Conservation (phyloP, 2,797 vertebrate genomes). For the Phyllotis vaccarum region DNA sequence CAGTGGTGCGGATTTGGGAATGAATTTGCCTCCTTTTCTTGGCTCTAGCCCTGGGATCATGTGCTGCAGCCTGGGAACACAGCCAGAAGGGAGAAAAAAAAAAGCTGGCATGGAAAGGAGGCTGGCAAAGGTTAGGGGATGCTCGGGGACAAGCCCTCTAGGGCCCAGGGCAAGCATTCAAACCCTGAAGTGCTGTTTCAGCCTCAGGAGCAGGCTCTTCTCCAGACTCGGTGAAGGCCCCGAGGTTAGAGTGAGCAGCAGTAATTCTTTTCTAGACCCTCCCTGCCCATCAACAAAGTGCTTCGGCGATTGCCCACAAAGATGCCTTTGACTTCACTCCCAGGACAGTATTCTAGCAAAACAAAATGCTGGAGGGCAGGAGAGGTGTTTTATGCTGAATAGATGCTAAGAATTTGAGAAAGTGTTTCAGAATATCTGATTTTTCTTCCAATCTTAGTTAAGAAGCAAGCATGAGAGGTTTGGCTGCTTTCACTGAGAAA, state of each 20-base stretch:
- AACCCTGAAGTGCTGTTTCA: background rate
- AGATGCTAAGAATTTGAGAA: conserved; percentile 33
- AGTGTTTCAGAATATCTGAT: background rate
- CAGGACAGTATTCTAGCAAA: background rate
- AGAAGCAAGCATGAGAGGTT: background rate
- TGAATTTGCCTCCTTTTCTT: background rate
- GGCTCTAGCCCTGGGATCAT: conserved; percentile 7
- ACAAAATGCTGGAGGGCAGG: background rate
- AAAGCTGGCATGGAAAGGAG: background rate
- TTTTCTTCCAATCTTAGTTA: background rate
- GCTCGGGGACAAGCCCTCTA: background rate
- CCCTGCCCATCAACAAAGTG: background rate
- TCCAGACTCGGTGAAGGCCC: background rate
- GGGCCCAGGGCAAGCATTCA: background rate
- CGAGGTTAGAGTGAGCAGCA: background rate
- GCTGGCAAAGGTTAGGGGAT: background rate
- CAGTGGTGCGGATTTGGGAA: background rate
- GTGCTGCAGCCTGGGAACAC: background rate
- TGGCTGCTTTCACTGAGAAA: background rate
- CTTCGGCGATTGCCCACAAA: background rate
- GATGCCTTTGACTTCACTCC: background rate
- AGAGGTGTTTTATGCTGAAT: background rate
- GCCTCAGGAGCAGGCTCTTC: background rate
- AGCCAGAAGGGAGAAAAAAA: background rate
- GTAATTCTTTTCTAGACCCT: background rate